These are phyloP conservation scores for Trisateles emortualis DNA, from an alignment of 2,888 invertebrate species.

Conservation along the genomic window DNA sequence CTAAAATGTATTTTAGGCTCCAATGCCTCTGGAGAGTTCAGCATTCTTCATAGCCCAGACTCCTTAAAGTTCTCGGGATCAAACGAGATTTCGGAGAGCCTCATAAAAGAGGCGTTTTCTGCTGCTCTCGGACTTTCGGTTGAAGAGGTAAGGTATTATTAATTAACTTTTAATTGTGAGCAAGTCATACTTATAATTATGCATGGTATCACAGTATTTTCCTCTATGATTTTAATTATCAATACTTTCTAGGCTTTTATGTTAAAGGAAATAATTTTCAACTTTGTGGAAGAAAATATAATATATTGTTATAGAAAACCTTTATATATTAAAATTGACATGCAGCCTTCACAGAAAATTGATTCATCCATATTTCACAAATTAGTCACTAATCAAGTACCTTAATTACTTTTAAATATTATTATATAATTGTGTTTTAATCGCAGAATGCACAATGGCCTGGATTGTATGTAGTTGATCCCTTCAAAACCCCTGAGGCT, in stretches of 20 bases:
- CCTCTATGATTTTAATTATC: no score
- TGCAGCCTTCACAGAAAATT: no score
- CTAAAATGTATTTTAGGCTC: slow-evolving; percentile 68
- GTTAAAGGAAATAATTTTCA: no score
- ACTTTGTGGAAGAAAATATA: no score
- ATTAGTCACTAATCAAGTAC: no score
- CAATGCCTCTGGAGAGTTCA: slow-evolving; percentile 89
- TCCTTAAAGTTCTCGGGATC: slow-evolving; percentile 90
- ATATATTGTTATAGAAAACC: no score
- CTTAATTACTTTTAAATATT: not conserved
- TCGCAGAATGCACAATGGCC: slow-evolving; percentile 89
- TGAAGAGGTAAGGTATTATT: slow-evolving; percentile 84
- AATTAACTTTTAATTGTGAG: no score
- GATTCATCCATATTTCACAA: no score
- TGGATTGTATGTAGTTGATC: slow-evolving; percentile 89
- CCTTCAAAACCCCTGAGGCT: slow-evolving; percentile 91
- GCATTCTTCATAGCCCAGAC: slow-evolving; percentile 89
- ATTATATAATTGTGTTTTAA: not conserved
- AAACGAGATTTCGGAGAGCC: slow-evolving; percentile 87
- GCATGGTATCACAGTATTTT: no score
- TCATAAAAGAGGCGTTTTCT: slow-evolving; percentile 90
- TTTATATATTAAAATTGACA: no score
- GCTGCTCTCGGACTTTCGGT: slow-evolving; percentile 91
- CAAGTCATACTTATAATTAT: no score
- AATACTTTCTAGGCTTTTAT: no score